Percentiles rank a stretch among this genome's conserved stretches.
Conservation (phyloP, 2,888 invertebrate genomes). For the Drosophila lutescens region DNA sequence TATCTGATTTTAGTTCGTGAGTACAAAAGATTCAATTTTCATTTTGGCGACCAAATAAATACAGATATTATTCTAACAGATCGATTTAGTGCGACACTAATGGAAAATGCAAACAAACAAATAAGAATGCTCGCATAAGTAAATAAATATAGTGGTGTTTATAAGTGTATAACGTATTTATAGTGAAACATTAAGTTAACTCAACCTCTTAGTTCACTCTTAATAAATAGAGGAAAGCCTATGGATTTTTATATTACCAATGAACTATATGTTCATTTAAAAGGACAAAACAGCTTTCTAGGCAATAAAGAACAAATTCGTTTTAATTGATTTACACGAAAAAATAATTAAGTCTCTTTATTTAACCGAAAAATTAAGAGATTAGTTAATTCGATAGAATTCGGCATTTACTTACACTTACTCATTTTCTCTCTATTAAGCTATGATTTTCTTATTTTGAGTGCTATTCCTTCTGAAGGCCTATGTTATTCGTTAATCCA, state of each 20-base stretch:
- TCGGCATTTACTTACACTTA: too few relatives aligned
- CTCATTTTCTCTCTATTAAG: too few relatives aligned
- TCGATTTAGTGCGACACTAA: slow-evolving; percentile 9
- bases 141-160: neutral
- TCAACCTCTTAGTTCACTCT: too few relatives aligned
- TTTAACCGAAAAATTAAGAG: too few relatives aligned
- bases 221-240: too few relatives aligned
- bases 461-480: slow-evolving; percentile 29
- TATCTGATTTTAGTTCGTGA: slow-evolving; percentile 29
- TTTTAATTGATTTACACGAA: too few relatives aligned
- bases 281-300: too few relatives aligned
- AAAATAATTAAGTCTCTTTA: too few relatives aligned
- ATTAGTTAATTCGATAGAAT: too few relatives aligned
- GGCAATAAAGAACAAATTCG: too few relatives aligned
- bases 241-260: too few relatives aligned
- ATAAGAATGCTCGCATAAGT: neutral
- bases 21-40: slow-evolving; percentile 32
- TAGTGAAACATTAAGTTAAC: neutral
- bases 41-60: slow-evolving; percentile 21
- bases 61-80: slow-evolving; percentile 15
- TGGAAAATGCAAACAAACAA: slow-evolving; percentile 6
- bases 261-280: too few relatives aligned
- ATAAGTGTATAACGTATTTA: neutral
- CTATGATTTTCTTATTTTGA: slow-evolving; percentile 14
- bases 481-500: slow-evolving; percentile 28